Base-by-base conservation (phyloP, 2,113 vertebrate genomes). In the Oryzias javanicus region DNA sequence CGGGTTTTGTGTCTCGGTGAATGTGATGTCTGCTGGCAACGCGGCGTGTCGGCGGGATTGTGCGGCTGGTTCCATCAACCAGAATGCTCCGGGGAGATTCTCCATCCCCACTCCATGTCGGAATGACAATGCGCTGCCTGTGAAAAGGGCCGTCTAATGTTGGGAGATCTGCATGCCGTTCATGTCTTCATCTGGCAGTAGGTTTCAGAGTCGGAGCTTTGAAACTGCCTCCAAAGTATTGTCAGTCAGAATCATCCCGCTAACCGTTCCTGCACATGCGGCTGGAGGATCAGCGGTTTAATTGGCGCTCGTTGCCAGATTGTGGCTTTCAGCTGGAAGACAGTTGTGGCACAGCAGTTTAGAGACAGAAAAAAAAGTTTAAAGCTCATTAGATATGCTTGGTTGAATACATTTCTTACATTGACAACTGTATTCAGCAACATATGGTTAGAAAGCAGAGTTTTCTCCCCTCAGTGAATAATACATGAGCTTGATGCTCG, bases 401-500 rank as follows among this genome's bases (percentile, higher is more conserved):
- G 55, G 70, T 45, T 70, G 71, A 60, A 76, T 74, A 86, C 56
- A 16, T 67, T 54, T 55, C 10, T 22, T 62, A 45, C 66, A 42
- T 14, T 83, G 79, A 72, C 80, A 82, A 82, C 72, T 73, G 73
- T 76, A 82, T 66, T 44, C 74, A 64, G 74, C 55, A 49, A 67
- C 22, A 51, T 76, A 67, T 54, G 55, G 46, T 85, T 61, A 84
- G 78, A 81, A 65, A 86, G 69, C 24, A 50, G 71, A 59, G 78
- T 85, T 67, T 76, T 73, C 70, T 75, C 52, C 66, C 74, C 70
- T 48, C 45, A 19, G 53, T 90, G 71, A 85, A 90, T 90, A 85
- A 91, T 90, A 73, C 79, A 90, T 79, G 49, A 85, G 67, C 67
- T 86, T 70, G 74, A 76, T 64, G 57, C 69, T 81, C 78, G 74